Evolutionary conservation across 1,140 invertebrate species (phyloP), one percentile per base, ranked within the genome.

Genomic region (Drosophila arizonae): DNA sequence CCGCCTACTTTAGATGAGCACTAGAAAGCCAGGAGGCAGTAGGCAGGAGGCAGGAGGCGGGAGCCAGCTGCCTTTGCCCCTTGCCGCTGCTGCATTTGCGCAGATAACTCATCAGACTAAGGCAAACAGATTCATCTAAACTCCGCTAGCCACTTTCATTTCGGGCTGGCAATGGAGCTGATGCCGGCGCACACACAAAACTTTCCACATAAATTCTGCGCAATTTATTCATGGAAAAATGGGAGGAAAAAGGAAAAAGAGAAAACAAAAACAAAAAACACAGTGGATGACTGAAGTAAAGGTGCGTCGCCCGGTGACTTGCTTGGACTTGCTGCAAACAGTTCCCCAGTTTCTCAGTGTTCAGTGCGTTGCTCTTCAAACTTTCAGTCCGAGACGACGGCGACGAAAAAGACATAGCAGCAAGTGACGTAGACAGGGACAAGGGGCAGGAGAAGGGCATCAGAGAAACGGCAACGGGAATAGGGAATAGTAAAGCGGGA

Each of bases 51-150:
- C 4, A n/a, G 43, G 1, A 45, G 43, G n/a, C n/a, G n/a, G 43
- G 4, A 17, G 43, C 43, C 15, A n/a, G 43, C n/a, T n/a, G 36
- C 43, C 43, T 17, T 1, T 28, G 4, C 11, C 11, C 17, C 46
- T 10, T 15, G 24, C 43, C 26, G 33, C 57, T 75, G 79, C 76
- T 79, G 84, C 84, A 87, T 74, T 87, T 82, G 78, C 64, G 72
- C 72, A 87, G 82, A 87, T 87, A 87, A 88, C 84, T 87, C 82
- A 87, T 87, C 82, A 88, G 82, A 87, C 82, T 87, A 87, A 87
- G 82, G 84, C 82, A 87, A 86, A 79, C 82, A 87, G 82, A 87
- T 87, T 87, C 84, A 87, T 87, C 82, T 87, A 87, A 87, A 86
- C 82, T 87, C 84, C 67, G 84, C 84, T 82, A 82, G 82, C 82